Evolutionary conservation across 2,888 invertebrate species (phyloP), one percentile per base, ranked within the genome.

Genomic region (Agonopterix heracliana): DNA sequence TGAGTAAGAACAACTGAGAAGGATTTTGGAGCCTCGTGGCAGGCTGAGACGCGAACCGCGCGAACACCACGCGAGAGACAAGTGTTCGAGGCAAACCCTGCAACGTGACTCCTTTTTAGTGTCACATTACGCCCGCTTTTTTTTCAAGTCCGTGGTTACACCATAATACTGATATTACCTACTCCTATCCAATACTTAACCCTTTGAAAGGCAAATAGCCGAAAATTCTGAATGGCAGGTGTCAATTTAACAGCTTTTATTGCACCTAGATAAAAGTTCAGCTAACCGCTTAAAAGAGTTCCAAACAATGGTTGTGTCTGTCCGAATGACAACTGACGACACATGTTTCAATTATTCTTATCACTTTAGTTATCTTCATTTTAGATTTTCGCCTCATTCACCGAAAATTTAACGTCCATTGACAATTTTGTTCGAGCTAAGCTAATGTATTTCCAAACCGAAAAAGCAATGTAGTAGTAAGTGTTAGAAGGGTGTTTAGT

Each of bases 291-390:
- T 72, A 71, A 73, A 73, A 74, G 68, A 66, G 61, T 53, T 65
- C 66, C 70, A 74, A 66, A 74, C 72, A 73, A 69, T 63, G 58
- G 51, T 12, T 34, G 49, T 52, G 54, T 55, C 65, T 63, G 63
- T 71, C 70, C 69, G 59, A 60, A 53, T 55, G 59, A 67, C 68
- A 69, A 64, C 57, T 26, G 26, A 54, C 60, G 68, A 79, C 86
- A 87, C 85, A 85, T 84, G 84, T 84, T 84, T 82, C 82, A 83
- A 84, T 85, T 81, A 83, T 71, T 76, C 57, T 81, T 84, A 85
- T 85, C 85, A 50, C 58, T 10, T 26, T 11, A 51, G 60, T 66
- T 80, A 80, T 79, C 71, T 74, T 64, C 63, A 64, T 63, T 69
- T 61, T 55, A 57, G 58, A 47, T 52, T 53, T 47, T 47, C 41